phyloP scores from a whole-genome alignment of 2,113 vertebrate genomes.

The Daubentonia madagascariensis region DNA sequence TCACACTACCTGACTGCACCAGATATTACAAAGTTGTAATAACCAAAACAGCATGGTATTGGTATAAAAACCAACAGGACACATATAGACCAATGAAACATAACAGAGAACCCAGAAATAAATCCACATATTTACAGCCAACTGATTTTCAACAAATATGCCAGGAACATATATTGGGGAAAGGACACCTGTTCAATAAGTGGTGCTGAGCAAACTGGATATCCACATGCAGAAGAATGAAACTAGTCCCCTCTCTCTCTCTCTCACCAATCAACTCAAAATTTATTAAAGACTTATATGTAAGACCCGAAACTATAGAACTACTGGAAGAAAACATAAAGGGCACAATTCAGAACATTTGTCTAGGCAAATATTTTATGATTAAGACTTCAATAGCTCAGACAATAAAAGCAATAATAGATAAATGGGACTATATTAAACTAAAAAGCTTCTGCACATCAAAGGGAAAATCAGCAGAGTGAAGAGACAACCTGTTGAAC shows the following conservation, averaged over 20 bases:
- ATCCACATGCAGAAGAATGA: background rate
- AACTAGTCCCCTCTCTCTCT: background rate
- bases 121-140: background rate
- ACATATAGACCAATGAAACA: background rate
- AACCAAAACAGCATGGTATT: background rate
- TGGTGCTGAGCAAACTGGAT: background rate
- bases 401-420: background rate
- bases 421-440: background rate
- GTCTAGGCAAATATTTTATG: background rate
- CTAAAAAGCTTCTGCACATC: background rate
- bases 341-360: background rate
- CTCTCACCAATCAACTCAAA: background rate
- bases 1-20: background rate
- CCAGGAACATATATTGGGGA: background rate
- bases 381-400: background rate
- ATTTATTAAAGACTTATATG: background rate
- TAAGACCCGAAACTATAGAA: background rate
- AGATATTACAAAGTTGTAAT: background rate
- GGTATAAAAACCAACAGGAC: background rate
- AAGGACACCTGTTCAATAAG: background rate
- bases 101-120: background rate
- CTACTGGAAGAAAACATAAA: background rate
- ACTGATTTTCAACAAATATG: background rate
- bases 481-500: background rate
- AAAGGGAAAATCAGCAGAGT: background rate